Conservation (phyloP, 2,888 invertebrate species). For the Tenthredo amoena region DNA sequence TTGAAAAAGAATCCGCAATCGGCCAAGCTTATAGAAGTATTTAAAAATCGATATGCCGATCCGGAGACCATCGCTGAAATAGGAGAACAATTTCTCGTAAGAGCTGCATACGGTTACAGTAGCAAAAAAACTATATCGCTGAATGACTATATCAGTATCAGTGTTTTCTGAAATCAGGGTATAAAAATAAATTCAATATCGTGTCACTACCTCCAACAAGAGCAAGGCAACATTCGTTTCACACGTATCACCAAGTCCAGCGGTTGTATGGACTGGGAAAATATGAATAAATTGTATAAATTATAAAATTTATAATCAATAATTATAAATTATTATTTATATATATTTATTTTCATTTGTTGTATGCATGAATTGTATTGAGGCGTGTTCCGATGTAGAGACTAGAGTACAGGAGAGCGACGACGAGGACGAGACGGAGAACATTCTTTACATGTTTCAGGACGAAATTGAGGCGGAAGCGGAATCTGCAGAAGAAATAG, state of each 20-base stretch:
- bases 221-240: too few species aligned
- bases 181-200: too few species aligned
- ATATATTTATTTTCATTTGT: too few species aligned
- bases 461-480: conserved; percentile 57
- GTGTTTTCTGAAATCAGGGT: too few species aligned
- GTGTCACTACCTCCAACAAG: too few species aligned
- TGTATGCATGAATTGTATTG: conserved; percentile 53
- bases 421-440: conserved; percentile 65
- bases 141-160: conserved; percentile 54
- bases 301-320: too few species aligned
- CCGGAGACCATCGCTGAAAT: conserved; percentile 60
- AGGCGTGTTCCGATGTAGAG: conserved; percentile 60
- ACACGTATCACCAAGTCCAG: too few species aligned
- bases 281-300: too few species aligned
- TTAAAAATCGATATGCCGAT: conserved; percentile 60
- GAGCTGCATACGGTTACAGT: conserved; percentile 54
- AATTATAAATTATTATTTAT: too few species aligned
- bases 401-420: conserved; percentile 60
- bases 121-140: conserved; percentile 55
- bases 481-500: conserved; percentile 54
- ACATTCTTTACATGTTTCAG: conserved; percentile 57
- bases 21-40: conserved; percentile 58
- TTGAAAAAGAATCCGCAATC: conserved; percentile 59
- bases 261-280: too few species aligned
- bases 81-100: conserved; percentile 59